Base-by-base conservation (phyloP, 1,140 invertebrate genomes). In the Brachionus asplanchnoidis region DNA sequence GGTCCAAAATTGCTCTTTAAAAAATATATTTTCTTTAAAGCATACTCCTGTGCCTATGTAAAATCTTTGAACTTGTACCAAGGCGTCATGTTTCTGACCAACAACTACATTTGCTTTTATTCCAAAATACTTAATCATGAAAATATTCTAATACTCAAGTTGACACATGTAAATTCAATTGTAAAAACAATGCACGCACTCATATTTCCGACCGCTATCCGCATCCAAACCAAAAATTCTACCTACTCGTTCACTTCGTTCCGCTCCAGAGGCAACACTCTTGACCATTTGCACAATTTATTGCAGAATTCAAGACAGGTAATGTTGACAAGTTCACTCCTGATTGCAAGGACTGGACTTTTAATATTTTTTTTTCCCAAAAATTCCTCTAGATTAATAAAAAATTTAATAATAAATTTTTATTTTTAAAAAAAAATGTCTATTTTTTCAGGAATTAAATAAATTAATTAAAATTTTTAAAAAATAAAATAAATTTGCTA, bases 41-140 rank as follows among this genome's bases (percentile, higher is more conserved):
- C 53, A 1, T 82, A 82, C 20, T 82, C 79, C 1, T 82, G 79
- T 20, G 79, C 79, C 53, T 82, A 82, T 68, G 79, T 82, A 3
- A 82, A 82, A 46, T 82, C 79, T 20, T 23, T 82, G 5, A 82
- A 82, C 53, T 68, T 82, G 53, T 82, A 65, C 40, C 79, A 82
- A 65, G 79, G 79, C 7, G 79, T 68, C 36, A 82, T 82, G 79
- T 82, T 65, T 82, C 26, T 82, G 8, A 82, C 79, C 23, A 60
- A 42, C 14, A 82, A 82, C 32, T 82, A 82, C n/a, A 65, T 82
- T 28, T 82, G 79, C 28, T 82, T 82, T 68, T 68, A 82, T 82
- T 82, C 79, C 26, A 82, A 82, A 65, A 68, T 82, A 11, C 26
- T 82, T 8, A 82, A 68, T 65, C 79, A 82, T 14, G 79, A 82